Base-by-base conservation (phyloP, 2,888 invertebrate genomes). In the Harpagoxenus sublaevis region DNA sequence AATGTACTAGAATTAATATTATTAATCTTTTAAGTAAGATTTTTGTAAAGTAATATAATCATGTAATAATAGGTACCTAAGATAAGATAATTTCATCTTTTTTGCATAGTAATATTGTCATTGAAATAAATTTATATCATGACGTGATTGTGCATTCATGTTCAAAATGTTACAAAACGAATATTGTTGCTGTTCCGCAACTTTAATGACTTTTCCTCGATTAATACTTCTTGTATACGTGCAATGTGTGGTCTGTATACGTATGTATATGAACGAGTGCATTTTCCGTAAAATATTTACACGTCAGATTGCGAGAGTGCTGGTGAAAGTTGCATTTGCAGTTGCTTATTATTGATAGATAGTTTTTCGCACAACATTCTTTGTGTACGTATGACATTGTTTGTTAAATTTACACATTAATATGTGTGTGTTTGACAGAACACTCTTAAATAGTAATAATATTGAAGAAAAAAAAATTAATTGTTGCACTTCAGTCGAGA, bases 221-320 rank as follows among this genome's bases (percentile, higher is more conserved):
- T 53, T 6, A 62, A 28, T 75, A 39, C 12, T 77, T 53, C 23
- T 4, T 51, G 35, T 62, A 35, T 62, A 57, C 28, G 3, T 28
- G 28, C 23, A 23, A 23, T 23, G 23, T 23, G 23, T 23, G 23
- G 23, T 23, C 23, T 23, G 23, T 23, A 23, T 23, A 23, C 23
- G 23, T 23, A 23, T 23, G 23, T 23, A 23, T 23, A 23, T 23
- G 23, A 23, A 23, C 6, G 39, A 10, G 9, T n/a, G 28, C 1
- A 3, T 63, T 63, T 65, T 60, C 18, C 18, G 6, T 28, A 53
- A 77, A 65, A 65, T 53, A 65, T 65, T 48, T 62, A 18, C 18
- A 23, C 48, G 3, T 51, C 15, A 12, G 18, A 39, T 65, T 42
- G n/a, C 45, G 6, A 57, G 9, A 71, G 28, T 73, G 9, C 15